Base-by-base conservation (phyloP, 2,888 invertebrate species). In the Neuroscelio doddi region DNA sequence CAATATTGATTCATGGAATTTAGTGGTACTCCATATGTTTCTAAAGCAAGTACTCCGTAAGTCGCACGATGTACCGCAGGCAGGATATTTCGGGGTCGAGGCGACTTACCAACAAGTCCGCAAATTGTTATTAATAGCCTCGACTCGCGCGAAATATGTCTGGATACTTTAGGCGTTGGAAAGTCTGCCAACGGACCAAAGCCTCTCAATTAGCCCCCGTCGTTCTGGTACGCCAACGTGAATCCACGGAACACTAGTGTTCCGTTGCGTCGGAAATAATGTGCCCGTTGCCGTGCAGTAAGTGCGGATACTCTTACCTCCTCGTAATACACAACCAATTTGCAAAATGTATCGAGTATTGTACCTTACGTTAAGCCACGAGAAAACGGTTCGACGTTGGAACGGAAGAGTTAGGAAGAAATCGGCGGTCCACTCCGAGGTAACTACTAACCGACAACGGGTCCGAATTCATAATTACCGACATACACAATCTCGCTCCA, bases 371-470 rank as follows among this genome's bases (percentile, higher is more conserved):
- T 8, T 14, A 12, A 9, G 49, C 49, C 1, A 49, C 24, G 3
- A 36, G 49, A 10, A 49, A 49, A 14, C 15, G 10, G 3, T 36
- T 49, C 1, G 38, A 7, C 8, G 15, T 5, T 5, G 21, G 3
- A 7, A 3, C 32, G 2, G 10, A 24, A n/a, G 34, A 39, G 9
- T 16, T 39, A 3, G 14, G 16, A 9, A 49, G 71, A 12, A 55
- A 58, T 3, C 38, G 55, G 0, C 72, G 65, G 53, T 72, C 73
- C 1, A 46, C 45, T 1, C 73, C 73, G 0, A 24, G 63, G 14
- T 30, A 45, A 3, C 10, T 76, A 0, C 36, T 74, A 0, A 64
- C 57, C 0, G 77, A 77, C 32, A 73, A 75, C 46, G 76, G 75
- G 0, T 64, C 66, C 0, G 67, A 74, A 36, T 73, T 71, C 32